Percentiles rank a stretch among this genome's conserved stretches.
These are phyloP conservation scores for Ophion costatus DNA, from an alignment of 2,888 invertebrate genomes.

Conservation along the genomic window DNA sequence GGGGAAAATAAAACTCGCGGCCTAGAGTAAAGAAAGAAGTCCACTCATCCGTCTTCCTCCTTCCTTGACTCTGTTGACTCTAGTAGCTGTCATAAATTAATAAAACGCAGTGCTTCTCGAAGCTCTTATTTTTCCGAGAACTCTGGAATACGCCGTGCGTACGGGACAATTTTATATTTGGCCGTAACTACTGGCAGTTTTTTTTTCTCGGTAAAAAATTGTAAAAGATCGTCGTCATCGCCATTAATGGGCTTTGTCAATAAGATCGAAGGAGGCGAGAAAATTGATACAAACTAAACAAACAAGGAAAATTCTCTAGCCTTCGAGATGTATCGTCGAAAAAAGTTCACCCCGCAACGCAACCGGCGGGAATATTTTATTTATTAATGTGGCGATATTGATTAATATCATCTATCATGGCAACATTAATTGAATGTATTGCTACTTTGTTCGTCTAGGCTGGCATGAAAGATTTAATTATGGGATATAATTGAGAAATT, in stretches of 20 bases:
- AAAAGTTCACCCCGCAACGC: background rate
- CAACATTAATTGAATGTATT: no score
- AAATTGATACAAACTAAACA: background rate
- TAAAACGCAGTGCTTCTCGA: constrained; percentile 20
- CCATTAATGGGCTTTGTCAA: constrained; percentile 7
- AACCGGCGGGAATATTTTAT: background rate
- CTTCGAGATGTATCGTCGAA: background rate
- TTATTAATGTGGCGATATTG: no score
- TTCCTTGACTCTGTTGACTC: constrained; percentile 46
- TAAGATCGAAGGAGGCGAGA: background rate
- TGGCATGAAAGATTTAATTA: no score
- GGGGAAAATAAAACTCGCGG: background rate
- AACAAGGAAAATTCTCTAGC: background rate
- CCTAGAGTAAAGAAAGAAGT: background rate
- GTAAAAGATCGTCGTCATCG: background rate
- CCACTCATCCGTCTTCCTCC: background rate
- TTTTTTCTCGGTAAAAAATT: background rate
- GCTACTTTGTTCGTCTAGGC: no score
- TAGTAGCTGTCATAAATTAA: constrained; percentile 8
- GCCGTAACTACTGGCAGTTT: background rate
- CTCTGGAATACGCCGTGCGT: background rate
- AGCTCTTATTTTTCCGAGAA: constrained; percentile 23
- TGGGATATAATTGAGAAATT: no score
- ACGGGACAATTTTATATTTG: constrained; percentile 12
- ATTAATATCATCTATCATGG: no score